Percentiles rank a stretch among this genome's conserved stretches.
These are phyloP conservation scores for Lomographa bimaculata DNA, from an alignment of 2,888 invertebrate genomes.

Conservation along the genomic window DNA sequence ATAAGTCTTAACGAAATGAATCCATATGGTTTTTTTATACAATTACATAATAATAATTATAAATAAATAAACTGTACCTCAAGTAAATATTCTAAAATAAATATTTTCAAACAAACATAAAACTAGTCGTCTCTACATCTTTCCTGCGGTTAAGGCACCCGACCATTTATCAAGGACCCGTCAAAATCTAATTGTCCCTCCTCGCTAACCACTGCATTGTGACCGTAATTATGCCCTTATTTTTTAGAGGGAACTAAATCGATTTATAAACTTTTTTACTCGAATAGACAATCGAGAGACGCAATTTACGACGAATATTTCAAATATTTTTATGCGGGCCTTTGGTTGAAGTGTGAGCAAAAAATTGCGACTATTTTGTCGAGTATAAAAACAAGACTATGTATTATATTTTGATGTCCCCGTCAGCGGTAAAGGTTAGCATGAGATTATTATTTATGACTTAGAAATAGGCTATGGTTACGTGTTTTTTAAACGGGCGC, in stretches of 20 bases:
- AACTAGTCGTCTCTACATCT: constrained; percentile 55
- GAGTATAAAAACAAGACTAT: constrained; percentile 8
- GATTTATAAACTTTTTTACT: constrained; percentile 65
- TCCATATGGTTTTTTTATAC: no score
- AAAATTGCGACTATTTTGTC: constrained; percentile 8
- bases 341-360: constrained; percentile 11
- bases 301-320: constrained; percentile 63
- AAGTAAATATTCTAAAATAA: no score
- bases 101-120: no score
- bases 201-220: constrained; percentile 76
- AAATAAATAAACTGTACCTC: no score
- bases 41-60: no score
- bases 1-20: no score
- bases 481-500: no score
- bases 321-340: constrained; percentile 59
- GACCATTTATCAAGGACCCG: constrained; percentile 79
- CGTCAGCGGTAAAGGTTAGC: background rate
- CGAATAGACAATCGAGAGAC: constrained; percentile 48
- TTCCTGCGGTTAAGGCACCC: constrained; percentile 50
- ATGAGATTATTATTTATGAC: no score
- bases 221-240: constrained; percentile 80
- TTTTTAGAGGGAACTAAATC: constrained; percentile 71
- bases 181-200: constrained; percentile 83
- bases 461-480: no score
- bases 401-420: background rate